phyloP scores from a whole-genome alignment of 2,113 vertebrate genomes.

The Rhineura floridana region DNA sequence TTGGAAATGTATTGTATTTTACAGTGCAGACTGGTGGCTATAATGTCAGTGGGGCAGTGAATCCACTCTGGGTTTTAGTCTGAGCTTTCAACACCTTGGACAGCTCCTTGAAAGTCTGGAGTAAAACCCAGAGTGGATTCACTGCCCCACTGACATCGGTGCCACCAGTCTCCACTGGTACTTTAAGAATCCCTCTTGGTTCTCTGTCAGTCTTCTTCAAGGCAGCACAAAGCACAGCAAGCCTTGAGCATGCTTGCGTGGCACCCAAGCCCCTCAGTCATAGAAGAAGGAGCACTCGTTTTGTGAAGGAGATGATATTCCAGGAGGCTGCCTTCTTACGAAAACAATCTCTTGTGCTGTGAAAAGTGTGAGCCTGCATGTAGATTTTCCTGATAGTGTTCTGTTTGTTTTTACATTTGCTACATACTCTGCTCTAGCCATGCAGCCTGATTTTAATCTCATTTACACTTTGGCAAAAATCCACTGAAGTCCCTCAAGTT shows the following conservation, averaged over 20 bases:
- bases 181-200: background rate
- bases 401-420: constrained; percentile 20
- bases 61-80: no score
- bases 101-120: no score
- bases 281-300: background rate
- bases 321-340: background rate
- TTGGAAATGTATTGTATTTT: no score
- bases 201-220: background rate
- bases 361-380: constrained; percentile 12
- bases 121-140: no score
- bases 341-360: constrained; percentile 24
- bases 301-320: constrained; percentile 3
- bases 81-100: no score
- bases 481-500: constrained; percentile 5
- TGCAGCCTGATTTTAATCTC: constrained; percentile 10
- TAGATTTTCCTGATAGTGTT: constrained; percentile 14
- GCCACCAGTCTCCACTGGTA: no score
- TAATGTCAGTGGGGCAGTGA: no score
- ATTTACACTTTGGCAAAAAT: background rate
- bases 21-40: no score
- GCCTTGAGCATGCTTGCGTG: background rate
- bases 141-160: no score
- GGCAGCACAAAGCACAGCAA: background rate
- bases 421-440: background rate
- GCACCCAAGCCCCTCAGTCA: background rate